These are phyloP conservation scores for Indri indri DNA, from an alignment of 2,113 vertebrate genomes.

Conservation along the genomic window DNA sequence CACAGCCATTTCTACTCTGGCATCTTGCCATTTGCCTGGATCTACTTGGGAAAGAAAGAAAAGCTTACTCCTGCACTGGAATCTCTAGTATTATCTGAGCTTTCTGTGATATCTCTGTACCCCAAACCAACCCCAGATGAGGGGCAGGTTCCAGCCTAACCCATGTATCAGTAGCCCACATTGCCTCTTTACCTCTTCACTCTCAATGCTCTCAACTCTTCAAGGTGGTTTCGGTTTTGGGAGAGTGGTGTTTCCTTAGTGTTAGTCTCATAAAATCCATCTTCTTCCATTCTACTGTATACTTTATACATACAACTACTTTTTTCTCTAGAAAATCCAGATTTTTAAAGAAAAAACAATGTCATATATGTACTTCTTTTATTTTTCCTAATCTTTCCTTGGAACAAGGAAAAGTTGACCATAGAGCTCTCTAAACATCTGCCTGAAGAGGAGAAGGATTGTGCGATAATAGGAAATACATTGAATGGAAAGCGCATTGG, in stretches of 20 bases:
- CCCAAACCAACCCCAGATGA: background rate
- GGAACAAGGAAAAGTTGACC: background rate
- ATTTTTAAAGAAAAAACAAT: background rate
- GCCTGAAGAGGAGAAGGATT: background rate
- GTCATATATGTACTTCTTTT: background rate
- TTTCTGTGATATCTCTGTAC: background rate
- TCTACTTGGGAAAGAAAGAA: background rate
- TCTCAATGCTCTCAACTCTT: background rate
- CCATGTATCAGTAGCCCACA: background rate
- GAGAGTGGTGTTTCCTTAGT: background rate
- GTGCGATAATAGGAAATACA: background rate
- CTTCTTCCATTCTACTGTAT: background rate
- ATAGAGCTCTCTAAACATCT: background rate
- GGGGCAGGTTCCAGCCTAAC: background rate
- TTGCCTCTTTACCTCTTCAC: fast-evolving
- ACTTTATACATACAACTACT: background rate
- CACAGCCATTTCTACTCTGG: background rate
- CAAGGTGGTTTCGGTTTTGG: background rate
- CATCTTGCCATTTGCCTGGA: background rate
- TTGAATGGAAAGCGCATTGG: background rate
- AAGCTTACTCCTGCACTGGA: background rate
- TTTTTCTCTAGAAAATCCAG: background rate
- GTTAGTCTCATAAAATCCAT: background rate
- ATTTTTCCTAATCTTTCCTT: background rate
- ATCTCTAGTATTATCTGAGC: background rate